Conservation (phyloP, 2,888 invertebrate genomes). For the Pheosia tremula region DNA sequence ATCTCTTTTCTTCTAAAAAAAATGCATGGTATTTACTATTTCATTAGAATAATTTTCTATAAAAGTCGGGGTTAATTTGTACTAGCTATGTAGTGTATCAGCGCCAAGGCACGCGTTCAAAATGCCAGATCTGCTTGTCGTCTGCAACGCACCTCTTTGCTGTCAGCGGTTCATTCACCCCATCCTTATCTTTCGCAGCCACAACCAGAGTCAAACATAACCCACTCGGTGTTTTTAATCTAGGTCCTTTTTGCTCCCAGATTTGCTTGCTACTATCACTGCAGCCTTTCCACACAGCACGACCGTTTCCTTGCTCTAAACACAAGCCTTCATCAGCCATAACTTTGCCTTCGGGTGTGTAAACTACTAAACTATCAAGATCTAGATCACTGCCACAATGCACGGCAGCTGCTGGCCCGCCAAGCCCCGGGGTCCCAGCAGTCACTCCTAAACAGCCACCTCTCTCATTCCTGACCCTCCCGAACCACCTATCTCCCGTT, state of each 20-base stretch:
- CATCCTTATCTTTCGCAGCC: constrained; percentile 49
- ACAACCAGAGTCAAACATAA: constrained; percentile 63
- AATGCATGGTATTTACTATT: no score
- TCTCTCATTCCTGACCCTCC: constrained; percentile 87
- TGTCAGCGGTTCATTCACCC: constrained; percentile 74
- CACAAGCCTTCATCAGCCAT: constrained; percentile 96
- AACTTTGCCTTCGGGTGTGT: constrained; percentile 87
- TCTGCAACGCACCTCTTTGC: constrained; percentile 84
- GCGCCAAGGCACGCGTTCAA: constrained; percentile 88
- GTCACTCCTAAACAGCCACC: constrained; percentile 69
- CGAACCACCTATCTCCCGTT: constrained; percentile 93
- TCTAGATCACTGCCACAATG: constrained; percentile 85
- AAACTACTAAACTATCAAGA: constrained; percentile 89
- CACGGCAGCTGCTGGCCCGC: constrained; percentile 88
- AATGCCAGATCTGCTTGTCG: constrained; percentile 87
- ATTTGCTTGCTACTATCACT: constrained; percentile 87
- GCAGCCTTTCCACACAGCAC: constrained; percentile 90
- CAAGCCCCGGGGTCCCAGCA: constrained; percentile 86
- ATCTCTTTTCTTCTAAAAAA: no score
- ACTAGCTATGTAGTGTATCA: constrained; percentile 40
- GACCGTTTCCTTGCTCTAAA: constrained; percentile 87
- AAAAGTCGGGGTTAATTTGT: constrained; percentile 19
- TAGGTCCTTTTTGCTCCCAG: constrained; percentile 85
- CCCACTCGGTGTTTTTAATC: constrained; percentile 63
- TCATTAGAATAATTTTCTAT: no score